Evolutionary conservation across 2,797 vertebrate genomes (phyloP).

Genomic region (Monodelphis domestica): DNA sequence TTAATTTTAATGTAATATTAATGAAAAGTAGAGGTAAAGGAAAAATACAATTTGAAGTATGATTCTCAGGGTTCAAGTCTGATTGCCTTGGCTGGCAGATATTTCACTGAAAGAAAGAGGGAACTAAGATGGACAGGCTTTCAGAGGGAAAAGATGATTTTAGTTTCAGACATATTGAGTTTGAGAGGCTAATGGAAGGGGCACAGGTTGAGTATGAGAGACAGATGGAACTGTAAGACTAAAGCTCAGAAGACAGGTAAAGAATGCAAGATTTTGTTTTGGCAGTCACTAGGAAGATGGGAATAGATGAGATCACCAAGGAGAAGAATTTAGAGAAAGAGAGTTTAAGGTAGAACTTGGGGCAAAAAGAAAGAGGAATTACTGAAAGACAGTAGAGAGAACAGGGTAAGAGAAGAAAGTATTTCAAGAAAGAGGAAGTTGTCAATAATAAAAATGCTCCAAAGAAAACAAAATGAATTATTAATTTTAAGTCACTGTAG

Average conservation of each 20-base stretch:
- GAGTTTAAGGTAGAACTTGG: neutral
- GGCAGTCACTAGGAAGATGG: neutral
- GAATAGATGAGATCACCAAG: neutral
- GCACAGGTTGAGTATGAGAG: neutral
- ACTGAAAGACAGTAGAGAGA: neutral
- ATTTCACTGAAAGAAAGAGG: too few species aligned
- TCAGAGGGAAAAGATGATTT: neutral
- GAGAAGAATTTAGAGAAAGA: neutral
- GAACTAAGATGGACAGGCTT: neutral
- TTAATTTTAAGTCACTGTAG: neutral
- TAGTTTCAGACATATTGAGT: neutral
- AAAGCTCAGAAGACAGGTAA: neutral
- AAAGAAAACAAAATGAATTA: neutral
- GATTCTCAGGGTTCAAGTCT: neutral
- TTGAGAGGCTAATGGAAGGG: neutral
- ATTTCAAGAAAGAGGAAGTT: accelerated
- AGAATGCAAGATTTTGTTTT: neutral
- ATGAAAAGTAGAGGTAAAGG: neutral
- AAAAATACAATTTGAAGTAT: neutral
- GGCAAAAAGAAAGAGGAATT: neutral
- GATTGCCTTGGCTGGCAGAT: too few species aligned
- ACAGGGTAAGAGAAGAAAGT: neutral
- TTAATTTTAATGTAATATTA: neutral
- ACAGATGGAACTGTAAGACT: neutral
- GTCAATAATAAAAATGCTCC: neutral